phyloP scores from a whole-genome alignment of 1,140 invertebrate genomes.

The Mactra quadrangularis region DNA sequence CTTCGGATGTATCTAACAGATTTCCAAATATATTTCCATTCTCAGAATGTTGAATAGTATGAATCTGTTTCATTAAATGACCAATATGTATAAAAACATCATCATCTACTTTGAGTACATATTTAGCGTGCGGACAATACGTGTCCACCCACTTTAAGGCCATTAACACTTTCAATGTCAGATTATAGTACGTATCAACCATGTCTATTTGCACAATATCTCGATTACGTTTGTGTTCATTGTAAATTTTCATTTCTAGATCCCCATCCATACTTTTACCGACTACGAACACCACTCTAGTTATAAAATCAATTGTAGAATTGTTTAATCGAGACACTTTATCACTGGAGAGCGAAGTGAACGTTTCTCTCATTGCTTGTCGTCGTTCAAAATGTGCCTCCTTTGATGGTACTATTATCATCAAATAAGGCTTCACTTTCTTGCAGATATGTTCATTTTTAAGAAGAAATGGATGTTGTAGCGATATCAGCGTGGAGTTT shows the following conservation, averaged over 20 bases:
- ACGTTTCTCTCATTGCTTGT: background rate
- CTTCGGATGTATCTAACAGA: background rate
- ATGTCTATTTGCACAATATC: slow-evolving; percentile 64
- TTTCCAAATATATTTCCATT: background rate
- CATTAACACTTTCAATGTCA: slow-evolving; percentile 56
- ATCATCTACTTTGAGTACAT: slow-evolving; percentile 49
- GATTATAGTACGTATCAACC: slow-evolving; percentile 49
- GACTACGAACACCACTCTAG: slow-evolving; percentile 22
- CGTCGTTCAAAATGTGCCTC: background rate
- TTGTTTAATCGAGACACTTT: background rate
- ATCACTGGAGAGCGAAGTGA: background rate
- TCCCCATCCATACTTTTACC: background rate
- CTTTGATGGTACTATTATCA: slow-evolving; percentile 6
- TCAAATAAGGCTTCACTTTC: background rate
- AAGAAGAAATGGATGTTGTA: no score
- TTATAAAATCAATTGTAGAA: background rate
- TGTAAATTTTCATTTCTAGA: slow-evolving; percentile 2
- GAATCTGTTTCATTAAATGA: background rate
- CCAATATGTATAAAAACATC: slow-evolving; percentile 30
- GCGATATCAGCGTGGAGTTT: no score
- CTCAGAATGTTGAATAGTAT: background rate
- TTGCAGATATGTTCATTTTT: no score
- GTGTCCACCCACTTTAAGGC: slow-evolving; percentile 47
- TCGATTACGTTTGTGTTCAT: slow-evolving; percentile 36
- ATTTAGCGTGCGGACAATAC: slow-evolving; percentile 42